Evolutionary conservation across 2,113 vertebrate species (phyloP).

Genomic region (Pteruthius melanotis): DNA sequence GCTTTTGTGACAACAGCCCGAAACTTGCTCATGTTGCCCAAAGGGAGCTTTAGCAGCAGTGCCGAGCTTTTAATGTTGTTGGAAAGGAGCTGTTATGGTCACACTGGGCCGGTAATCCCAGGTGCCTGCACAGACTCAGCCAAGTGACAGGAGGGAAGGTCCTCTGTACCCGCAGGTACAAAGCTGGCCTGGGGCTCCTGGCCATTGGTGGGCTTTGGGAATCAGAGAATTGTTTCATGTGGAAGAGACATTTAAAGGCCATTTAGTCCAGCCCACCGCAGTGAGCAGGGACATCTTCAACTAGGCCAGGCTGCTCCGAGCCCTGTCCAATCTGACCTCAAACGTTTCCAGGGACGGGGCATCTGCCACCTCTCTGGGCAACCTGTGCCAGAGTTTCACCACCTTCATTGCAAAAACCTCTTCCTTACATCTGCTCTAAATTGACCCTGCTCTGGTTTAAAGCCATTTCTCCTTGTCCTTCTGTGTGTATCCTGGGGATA

Average conservation of each 20-base stretch:
- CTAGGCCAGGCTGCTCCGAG: not conserved
- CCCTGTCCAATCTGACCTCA: not conserved
- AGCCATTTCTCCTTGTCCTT: not conserved
- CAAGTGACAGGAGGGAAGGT: not conserved
- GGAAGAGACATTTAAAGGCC: not conserved
- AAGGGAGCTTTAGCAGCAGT: not conserved
- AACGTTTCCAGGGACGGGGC: not conserved
- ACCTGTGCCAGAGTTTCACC: not conserved
- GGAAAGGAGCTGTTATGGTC: not conserved
- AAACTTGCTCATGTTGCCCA: not conserved
- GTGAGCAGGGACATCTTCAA: not conserved
- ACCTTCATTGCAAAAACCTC: not conserved
- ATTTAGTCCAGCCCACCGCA: not conserved
- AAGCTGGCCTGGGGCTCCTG: not conserved
- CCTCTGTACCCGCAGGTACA: not conserved
- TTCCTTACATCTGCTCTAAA: not conserved
- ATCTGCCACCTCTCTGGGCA: not conserved
- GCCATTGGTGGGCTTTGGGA: rapidly evolving
- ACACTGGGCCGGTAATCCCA: not conserved
- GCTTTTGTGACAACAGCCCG: not conserved
- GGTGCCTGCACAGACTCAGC: not conserved
- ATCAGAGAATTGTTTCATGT: not conserved
- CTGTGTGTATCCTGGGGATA: rapidly evolving
- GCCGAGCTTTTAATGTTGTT: not conserved
- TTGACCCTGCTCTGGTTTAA: not conserved